phyloP scores from a whole-genome alignment of 2,888 invertebrate genomes.

The Calliphora vomitoria region DNA sequence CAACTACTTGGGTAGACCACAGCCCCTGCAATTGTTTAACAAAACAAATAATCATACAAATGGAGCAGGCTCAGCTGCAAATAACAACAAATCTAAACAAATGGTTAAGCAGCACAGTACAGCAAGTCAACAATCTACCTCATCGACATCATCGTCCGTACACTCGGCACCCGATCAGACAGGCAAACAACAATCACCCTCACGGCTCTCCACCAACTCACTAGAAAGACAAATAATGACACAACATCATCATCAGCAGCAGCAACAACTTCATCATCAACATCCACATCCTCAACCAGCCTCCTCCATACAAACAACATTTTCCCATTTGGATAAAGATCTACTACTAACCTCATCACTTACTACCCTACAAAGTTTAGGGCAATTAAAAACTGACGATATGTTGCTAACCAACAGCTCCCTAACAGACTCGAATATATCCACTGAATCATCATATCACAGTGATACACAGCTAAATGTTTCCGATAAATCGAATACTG shows the following conservation, averaged over 20 bases:
- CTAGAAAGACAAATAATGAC: slow-evolving; percentile 74
- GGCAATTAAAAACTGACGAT: slow-evolving; percentile 61
- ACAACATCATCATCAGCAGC: slow-evolving; percentile 70
- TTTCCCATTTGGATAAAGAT: slow-evolving; percentile 62
- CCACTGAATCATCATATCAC: slow-evolving; percentile 75
- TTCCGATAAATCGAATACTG: slow-evolving; percentile 32
- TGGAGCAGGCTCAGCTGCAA: slow-evolving; percentile 53
- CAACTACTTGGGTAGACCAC: slow-evolving; percentile 77
- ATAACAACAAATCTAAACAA: slow-evolving; percentile 73
- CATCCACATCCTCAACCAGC: slow-evolving; percentile 10
- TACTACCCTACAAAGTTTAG: slow-evolving; percentile 71
- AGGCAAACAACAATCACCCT: slow-evolving; percentile 74
- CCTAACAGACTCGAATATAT: slow-evolving; percentile 74
- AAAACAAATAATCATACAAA: slow-evolving; percentile 47
- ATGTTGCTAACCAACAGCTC: slow-evolving; percentile 44
- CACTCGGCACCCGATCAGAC: slow-evolving; percentile 77
- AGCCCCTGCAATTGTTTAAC: slow-evolving; percentile 52
- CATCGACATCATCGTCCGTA: slow-evolving; percentile 79
- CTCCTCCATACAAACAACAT: slow-evolving; percentile 52
- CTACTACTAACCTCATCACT: slow-evolving; percentile 62
- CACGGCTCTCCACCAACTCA: slow-evolving; percentile 69
- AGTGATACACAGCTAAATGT: slow-evolving; percentile 75
- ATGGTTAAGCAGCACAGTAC: slow-evolving; percentile 79
- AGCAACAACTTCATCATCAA: slow-evolving; percentile 45
- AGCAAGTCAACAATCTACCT: slow-evolving; percentile 80